These are phyloP conservation scores for Recurvirostra avosetta DNA, from an alignment of 2,113 vertebrate genomes.

Conservation along the genomic window DNA sequence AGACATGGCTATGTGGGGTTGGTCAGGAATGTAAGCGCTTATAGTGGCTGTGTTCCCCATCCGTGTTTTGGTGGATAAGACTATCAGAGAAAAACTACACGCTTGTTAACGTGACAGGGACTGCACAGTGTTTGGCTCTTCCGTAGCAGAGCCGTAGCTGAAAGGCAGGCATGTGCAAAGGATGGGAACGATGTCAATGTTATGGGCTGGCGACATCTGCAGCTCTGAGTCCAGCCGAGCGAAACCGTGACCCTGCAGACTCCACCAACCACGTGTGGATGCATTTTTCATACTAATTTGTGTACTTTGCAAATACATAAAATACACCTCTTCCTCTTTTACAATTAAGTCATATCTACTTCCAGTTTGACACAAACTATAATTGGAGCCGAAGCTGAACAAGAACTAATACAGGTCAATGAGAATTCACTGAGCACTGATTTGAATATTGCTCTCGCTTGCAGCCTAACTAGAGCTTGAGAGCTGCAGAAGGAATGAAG, in stretches of 20 bases:
- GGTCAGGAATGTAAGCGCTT: neutral
- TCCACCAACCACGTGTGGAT: neutral
- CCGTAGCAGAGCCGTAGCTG: neutral
- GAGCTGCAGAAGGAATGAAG: neutral
- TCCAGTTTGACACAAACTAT: neutral
- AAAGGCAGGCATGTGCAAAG: neutral
- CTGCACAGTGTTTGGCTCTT: neutral
- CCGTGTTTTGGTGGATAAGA: neutral
- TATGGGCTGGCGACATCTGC: neutral
- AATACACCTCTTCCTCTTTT: neutral
- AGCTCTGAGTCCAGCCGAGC: neutral
- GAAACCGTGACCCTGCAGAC: fast-evolving
- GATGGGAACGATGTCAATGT: fast-evolving
- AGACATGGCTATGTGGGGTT: neutral
- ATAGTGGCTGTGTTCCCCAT: neutral
- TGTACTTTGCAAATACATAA: neutral
- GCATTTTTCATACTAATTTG: neutral
- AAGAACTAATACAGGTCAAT: neutral
- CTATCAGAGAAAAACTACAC: neutral
- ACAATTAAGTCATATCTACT: neutral
- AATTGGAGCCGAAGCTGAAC: neutral
- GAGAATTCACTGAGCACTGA: neutral
- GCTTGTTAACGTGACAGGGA: fast-evolving
- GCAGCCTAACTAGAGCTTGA: neutral
- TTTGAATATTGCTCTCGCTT: neutral